Base-by-base conservation (phyloP, 2,113 vertebrate species). In the Ptilorrhoa leucosticta region DNA sequence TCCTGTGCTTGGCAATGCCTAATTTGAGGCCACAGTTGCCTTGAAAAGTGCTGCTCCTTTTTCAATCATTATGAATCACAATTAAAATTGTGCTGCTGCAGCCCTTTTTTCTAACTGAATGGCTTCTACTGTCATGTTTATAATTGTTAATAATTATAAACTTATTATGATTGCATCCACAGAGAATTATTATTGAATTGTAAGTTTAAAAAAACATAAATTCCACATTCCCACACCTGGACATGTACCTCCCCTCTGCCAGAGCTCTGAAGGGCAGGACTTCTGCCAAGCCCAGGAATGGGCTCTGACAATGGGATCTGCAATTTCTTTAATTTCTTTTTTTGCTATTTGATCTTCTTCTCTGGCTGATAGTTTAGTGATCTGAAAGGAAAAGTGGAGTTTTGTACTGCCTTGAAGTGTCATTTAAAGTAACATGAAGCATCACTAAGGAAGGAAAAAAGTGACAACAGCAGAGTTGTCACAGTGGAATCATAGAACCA, bases 141-240 rank as follows among this genome's bases (percentile, higher is more conserved):
- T 96, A 77, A 90, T 83, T 75, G 83, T 90, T 93, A 90, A 83
- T 85, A 93, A 95, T 94, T 86, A 72, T 4, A 45, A 94, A 83
- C 35, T 63, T 80, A n/a, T 16, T 77, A 51, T 9, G 56, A 27
- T 51, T 88, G 64, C 57, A 57, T 89, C 88, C 73, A 33, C 66
- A 48, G 88, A 87, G 88, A 75, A 81, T 83, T 86, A 24, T 9
- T 71, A 72, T 45, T 83, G 70, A 72, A 54, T 56, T 73, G 76
- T 70, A 70, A 77, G 81, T 77, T 54, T 50, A 61, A 31, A 91
- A 83, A 83, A 70, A 7, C 64, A 51, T 48, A 22, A 53, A 47
- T 93, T 85, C 87, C 37, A 5, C n/a, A 3, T 73, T 69, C 19
- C 33, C 5, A 0, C 39, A 56, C 19, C 26, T 5, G 3, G 58